Conservation (phyloP, 2,797 vertebrate species). For the Sebastes hubbsi region DNA sequence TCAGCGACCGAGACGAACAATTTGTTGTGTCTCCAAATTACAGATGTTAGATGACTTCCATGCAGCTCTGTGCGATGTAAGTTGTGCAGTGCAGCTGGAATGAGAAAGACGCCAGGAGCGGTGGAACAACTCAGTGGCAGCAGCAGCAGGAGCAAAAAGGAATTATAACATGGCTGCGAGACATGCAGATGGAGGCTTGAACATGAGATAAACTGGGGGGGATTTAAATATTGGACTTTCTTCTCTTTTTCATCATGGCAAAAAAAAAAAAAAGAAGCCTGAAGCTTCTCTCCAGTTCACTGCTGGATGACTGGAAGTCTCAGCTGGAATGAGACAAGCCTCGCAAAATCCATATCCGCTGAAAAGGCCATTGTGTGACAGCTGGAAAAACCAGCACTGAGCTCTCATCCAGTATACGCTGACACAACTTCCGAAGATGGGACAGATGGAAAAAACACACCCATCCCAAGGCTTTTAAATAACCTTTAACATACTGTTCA, state of each 20-base stretch:
- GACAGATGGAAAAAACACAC: constrained; percentile 39
- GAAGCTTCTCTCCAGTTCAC: constrained; percentile 34
- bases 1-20: constrained; percentile 24
- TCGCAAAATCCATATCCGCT: constrained; percentile 44
- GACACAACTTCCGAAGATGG: constrained; percentile 38
- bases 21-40: constrained; percentile 41
- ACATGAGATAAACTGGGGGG: constrained; percentile 49
- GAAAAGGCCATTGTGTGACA: constrained; percentile 44
- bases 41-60: constrained; percentile 44
- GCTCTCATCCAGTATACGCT: constrained; percentile 18
- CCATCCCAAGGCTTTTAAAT: background rate
- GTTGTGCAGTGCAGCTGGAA: constrained; percentile 16
- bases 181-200: constrained; percentile 57
- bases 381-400: constrained; percentile 63
- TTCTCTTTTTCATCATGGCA: constrained; percentile 29
- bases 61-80: constrained; percentile 17
- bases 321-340: constrained; percentile 40
- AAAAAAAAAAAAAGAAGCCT: constrained; percentile 10
- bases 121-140: constrained; percentile 23
- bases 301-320: constrained; percentile 44
- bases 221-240: constrained; percentile 58
- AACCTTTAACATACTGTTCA: background rate
- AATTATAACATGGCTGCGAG: constrained; percentile 53
- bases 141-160: constrained; percentile 32
- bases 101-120: constrained; percentile 22